These are phyloP conservation scores for Sapajus apella DNA, from an alignment of 2,113 vertebrate species.

Conservation along the genomic window DNA sequence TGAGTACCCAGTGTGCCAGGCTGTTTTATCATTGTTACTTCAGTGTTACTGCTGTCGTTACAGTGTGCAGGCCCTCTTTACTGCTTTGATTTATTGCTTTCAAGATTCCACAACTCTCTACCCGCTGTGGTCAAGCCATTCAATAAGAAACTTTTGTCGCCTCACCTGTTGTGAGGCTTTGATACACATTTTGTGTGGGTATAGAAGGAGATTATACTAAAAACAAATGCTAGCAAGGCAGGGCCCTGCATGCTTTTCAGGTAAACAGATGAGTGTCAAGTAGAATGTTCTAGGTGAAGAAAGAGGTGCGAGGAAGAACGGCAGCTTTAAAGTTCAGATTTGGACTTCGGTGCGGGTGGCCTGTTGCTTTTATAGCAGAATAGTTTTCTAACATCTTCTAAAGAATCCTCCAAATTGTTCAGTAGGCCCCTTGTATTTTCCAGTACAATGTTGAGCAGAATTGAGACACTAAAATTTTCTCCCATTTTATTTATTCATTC, in stretches of 20 bases:
- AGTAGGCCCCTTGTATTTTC: not conserved
- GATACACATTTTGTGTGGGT: not conserved
- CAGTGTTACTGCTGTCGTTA: rapidly evolving
- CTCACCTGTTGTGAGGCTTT: not conserved
- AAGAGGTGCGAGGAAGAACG: rapidly evolving
- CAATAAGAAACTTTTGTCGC: not conserved
- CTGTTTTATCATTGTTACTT: rapidly evolving
- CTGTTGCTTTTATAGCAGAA: not conserved
- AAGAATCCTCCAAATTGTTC: not conserved
- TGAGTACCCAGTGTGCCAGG: rapidly evolving
- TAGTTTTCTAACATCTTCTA: not conserved
- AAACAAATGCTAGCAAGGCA: not conserved
- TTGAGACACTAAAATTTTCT: too few species aligned
- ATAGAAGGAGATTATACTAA: not conserved
- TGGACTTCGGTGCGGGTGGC: not conserved
- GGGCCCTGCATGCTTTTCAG: rapidly evolving
- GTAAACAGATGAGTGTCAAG: not conserved
- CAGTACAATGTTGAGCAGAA: not conserved
- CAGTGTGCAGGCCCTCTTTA: rapidly evolving
- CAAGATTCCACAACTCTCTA: not conserved
- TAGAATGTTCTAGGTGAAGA: not conserved
- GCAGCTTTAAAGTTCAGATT: not conserved
- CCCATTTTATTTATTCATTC: not conserved
- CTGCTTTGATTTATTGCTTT: not conserved
- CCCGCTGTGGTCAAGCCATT: not conserved